phyloP scores from a whole-genome alignment of 37 sponge, comb jelly and placozoan species.

The Eunapius fragilis region DNA sequence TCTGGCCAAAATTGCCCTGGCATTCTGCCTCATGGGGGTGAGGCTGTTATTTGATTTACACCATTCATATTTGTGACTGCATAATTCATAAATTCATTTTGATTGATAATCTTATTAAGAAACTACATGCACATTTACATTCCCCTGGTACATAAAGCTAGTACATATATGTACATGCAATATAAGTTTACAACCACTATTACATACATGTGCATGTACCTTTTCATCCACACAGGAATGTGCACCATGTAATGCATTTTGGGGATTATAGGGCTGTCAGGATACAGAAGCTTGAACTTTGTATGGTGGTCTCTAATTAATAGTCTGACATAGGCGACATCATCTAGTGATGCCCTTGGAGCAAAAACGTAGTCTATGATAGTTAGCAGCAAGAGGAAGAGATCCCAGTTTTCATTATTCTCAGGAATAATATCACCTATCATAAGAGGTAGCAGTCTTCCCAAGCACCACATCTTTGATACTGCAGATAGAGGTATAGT shows the following conservation, averaged over 20 bases:
- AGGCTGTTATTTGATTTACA: too few species aligned
- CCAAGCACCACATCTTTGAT: conserved; percentile 73
- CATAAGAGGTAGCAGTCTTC: conserved; percentile 53
- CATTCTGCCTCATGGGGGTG: too few species aligned
- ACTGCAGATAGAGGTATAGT: conserved; percentile 12
- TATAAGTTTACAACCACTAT: too few species aligned
- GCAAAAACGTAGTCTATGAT: conserved; percentile 70
- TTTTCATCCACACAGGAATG: conserved; percentile 34
- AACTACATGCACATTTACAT: too few species aligned
- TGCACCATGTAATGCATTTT: conserved; percentile 71
- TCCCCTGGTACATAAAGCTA: too few species aligned
- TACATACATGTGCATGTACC: conserved; percentile 7
- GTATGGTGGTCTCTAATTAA: conserved; percentile 32
- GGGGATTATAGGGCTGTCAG: conserved; percentile 38
- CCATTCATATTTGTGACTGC: too few species aligned
- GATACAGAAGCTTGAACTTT: conserved; percentile 37
- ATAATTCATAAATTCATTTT: too few species aligned
- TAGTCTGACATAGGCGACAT: conserved; percentile 5
- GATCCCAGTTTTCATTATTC: conserved; percentile 43
- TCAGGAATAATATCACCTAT: conserved; percentile 54
- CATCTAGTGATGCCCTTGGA: conserved; percentile 38
- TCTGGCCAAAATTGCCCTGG: too few species aligned
- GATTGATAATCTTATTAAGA: too few species aligned
- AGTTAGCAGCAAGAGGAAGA: conserved; percentile 47
- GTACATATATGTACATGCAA: too few species aligned